phyloP scores from a whole-genome alignment of 1,140 invertebrate genomes.

The Antheraea mylitta region DNA sequence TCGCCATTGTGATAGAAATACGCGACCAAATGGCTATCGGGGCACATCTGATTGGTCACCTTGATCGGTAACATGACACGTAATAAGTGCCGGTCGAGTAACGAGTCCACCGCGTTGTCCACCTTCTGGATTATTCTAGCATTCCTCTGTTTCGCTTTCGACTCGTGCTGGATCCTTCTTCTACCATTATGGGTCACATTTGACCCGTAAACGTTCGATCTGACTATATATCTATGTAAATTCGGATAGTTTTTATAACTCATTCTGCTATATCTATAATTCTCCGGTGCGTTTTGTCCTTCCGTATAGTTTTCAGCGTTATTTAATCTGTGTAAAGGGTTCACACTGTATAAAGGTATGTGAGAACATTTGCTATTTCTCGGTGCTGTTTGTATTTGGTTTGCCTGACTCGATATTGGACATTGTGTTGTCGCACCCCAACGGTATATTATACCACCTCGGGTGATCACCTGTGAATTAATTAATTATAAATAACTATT shows the following conservation, averaged over 20 bases:
- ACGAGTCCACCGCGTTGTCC: conserved; percentile 23
- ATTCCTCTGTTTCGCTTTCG: not conserved
- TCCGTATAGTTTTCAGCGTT: not conserved
- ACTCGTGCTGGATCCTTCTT: not conserved
- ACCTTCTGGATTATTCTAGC: not conserved
- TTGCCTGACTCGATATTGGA: conserved; percentile 37
- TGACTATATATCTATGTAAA: not conserved
- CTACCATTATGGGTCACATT: not conserved
- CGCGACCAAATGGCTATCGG: conserved; percentile 82
- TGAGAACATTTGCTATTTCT: conserved; percentile 38
- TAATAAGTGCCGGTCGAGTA: conserved; percentile 46
- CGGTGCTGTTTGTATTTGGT: conserved; percentile 36
- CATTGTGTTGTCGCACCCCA: conserved; percentile 72
- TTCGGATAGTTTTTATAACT: not conserved
- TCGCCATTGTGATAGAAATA: conserved; percentile 85
- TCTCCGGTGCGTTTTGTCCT: not conserved
- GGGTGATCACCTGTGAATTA: conserved; percentile 56
- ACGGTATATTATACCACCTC: conserved; percentile 63
- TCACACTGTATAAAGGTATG: conserved; percentile 1
- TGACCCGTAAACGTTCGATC: no score
- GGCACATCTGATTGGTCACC: conserved; percentile 82
- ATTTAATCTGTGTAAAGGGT: not conserved
- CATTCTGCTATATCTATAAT: not conserved
- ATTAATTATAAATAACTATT: no score
- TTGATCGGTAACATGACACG: conserved; percentile 62